phyloP scores from a whole-genome alignment of 2,888 invertebrate species.

The Cacoxenus indagator region DNA sequence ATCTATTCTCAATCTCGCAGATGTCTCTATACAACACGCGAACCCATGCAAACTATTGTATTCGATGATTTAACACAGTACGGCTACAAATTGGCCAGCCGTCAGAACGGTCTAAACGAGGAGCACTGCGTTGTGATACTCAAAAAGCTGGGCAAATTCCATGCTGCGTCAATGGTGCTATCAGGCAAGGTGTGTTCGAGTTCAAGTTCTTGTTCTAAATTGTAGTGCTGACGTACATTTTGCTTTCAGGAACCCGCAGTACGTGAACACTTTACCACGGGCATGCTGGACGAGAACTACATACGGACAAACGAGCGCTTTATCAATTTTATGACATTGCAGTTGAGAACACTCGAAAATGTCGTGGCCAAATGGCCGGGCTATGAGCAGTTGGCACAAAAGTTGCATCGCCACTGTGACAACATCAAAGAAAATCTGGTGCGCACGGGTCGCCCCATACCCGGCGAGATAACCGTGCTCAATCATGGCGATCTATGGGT shows the following conservation, averaged over 20 bases:
- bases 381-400: constrained; percentile 69
- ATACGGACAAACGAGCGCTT: constrained; percentile 63
- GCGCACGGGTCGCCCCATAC: constrained; percentile 53
- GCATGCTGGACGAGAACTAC: constrained; percentile 66
- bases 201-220: background rate
- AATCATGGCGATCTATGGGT: constrained; percentile 74
- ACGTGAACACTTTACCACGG: constrained; percentile 58
- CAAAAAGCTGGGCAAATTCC: constrained; percentile 73
- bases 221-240: background rate
- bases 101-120: constrained; percentile 73
- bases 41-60: constrained; percentile 67
- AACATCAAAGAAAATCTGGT: constrained; percentile 65
- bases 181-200: constrained; percentile 71
- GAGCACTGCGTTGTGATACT: constrained; percentile 72
- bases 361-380: constrained; percentile 71
- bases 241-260: constrained; percentile 57
- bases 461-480: constrained; percentile 70
- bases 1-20: constrained; percentile 38
- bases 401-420: constrained; percentile 66
- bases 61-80: constrained; percentile 71
- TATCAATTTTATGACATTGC: constrained; percentile 60
- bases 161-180: constrained; percentile 73
- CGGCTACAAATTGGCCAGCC: constrained; percentile 73
- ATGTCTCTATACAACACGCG: constrained; percentile 64
- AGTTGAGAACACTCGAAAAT: constrained; percentile 63